Percentiles rank a stretch among this genome's conserved stretches.
These are phyloP conservation scores for Clinocottus analis DNA, from an alignment of 2,113 vertebrate genomes.

Conservation along the genomic window DNA sequence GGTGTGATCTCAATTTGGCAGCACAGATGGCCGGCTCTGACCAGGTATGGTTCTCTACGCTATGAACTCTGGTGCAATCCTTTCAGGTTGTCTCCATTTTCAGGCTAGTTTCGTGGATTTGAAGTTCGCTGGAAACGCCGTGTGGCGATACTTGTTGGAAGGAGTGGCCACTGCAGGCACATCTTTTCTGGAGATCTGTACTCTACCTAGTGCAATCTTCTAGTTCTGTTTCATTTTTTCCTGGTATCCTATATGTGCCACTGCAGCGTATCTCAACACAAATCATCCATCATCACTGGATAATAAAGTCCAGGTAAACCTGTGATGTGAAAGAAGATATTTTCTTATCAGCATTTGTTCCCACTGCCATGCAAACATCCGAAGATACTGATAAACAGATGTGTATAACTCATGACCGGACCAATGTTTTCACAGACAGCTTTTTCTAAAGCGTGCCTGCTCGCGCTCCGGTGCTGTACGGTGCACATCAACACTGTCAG, in stretches of 20 bases:
- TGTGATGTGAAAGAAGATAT: not conserved
- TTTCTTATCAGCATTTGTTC: constrained; percentile 11
- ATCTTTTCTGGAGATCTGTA: not conserved
- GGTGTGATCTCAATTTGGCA: not conserved
- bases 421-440: constrained; percentile 20
- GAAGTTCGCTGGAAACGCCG: not conserved
- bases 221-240: not conserved
- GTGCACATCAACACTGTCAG: constrained; percentile 14
- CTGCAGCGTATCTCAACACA: not conserved
- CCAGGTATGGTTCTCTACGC: not conserved
- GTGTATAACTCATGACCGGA: constrained; percentile 43
- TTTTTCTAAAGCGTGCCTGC: constrained; percentile 35
- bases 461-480: not conserved
- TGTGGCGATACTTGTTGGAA: no score
- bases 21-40: not conserved
- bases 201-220: not conserved
- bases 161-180: not conserved
- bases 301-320: not conserved
- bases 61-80: not conserved
- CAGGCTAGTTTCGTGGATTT: not conserved
- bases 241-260: not conserved
- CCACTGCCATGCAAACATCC: constrained; percentile 6
- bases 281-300: not conserved
- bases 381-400: constrained; percentile 44
- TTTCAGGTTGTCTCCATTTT: not conserved